Evolutionary conservation across 2,113 vertebrate genomes (phyloP).

Genomic region (Bothrops jararaca): DNA sequence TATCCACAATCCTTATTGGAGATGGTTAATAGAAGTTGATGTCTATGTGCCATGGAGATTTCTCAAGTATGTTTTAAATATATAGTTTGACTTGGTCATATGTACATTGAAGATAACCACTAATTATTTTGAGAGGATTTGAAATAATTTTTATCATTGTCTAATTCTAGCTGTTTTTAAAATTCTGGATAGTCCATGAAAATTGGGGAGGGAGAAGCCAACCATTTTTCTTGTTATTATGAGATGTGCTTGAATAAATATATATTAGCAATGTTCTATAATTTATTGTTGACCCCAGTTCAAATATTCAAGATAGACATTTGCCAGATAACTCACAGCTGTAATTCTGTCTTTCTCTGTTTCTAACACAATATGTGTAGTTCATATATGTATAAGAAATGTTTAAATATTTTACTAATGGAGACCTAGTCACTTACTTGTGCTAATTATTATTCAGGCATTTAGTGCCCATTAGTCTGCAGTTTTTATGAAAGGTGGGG

Average conservation of each 20-base stretch:
- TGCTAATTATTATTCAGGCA: slow-evolving; percentile 77
- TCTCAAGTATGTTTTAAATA: neutral
- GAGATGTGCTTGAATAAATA: neutral
- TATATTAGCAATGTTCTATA: neutral
- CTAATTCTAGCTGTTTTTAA: neutral
- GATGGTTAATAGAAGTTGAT: neutral
- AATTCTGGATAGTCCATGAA: neutral
- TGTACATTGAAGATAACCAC: neutral
- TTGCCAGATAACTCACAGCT: neutral
- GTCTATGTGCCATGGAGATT: neutral
- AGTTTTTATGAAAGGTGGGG: slow-evolving; percentile 48
- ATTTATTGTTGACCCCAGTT: neutral
- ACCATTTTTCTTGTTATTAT: neutral
- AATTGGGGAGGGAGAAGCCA: neutral
- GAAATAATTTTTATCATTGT: neutral
- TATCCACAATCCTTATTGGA: neutral
- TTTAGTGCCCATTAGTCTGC: slow-evolving; percentile 72
- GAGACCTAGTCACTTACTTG: slow-evolving; percentile 66
- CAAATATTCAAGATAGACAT: neutral
- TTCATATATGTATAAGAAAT: slow-evolving; percentile 52
- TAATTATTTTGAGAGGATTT: neutral
- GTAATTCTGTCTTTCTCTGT: slow-evolving; percentile 28
- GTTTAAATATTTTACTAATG: slow-evolving; percentile 62
- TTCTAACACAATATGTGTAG: slow-evolving; percentile 54
- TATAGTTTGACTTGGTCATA: neutral